phyloP scores from a whole-genome alignment of 2,797 vertebrate species.

The Clamator glandarius region DNA sequence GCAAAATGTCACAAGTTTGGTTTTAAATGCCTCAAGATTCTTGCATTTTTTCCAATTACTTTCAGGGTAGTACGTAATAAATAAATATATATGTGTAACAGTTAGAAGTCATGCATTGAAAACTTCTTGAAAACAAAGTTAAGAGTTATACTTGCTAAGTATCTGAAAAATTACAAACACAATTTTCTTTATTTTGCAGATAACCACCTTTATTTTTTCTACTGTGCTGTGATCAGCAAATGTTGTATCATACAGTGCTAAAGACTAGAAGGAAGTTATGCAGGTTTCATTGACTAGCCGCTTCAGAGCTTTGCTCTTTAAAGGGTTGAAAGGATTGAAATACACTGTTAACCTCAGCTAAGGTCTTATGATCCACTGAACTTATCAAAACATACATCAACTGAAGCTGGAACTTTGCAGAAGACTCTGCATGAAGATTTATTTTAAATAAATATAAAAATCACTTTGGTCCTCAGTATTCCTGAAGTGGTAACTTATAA shows the following conservation, averaged over 20 bases:
- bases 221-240: neutral
- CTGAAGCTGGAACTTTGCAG: neutral
- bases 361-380: neutral
- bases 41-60: neutral
- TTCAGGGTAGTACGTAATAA: neutral
- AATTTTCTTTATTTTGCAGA: neutral
- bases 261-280: neutral
- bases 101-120: neutral
- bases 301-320: neutral
- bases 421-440: neutral
- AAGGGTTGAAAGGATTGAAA: neutral
- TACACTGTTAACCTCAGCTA: neutral
- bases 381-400: neutral
- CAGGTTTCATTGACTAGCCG: neutral
- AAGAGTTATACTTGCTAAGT: neutral
- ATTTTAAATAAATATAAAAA: neutral
- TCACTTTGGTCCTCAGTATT: neutral
- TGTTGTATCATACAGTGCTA: neutral
- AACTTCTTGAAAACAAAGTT: neutral
- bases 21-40: neutral
- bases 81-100: neutral
- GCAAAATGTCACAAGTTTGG: constrained; percentile 4
- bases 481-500: neutral
- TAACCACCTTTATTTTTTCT: neutral
- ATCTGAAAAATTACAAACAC: neutral